phyloP scores from a whole-genome alignment of 1,140 invertebrate genomes.

The Steinernema khuongi region DNA sequence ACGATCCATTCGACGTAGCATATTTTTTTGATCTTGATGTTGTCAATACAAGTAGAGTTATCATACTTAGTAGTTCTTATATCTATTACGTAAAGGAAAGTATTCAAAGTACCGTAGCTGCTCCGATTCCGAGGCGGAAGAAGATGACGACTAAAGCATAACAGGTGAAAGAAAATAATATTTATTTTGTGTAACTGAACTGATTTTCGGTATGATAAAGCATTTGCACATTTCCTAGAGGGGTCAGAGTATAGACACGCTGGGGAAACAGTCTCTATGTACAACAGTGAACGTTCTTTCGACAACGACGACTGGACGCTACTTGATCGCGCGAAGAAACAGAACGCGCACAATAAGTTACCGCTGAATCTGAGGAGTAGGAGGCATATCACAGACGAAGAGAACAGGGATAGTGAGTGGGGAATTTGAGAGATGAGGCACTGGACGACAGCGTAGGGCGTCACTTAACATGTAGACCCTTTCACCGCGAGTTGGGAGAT shows the following conservation, averaged over 20 bases:
- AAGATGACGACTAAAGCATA: no score
- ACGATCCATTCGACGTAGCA: no score
- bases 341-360: background rate
- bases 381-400: slow-evolving; percentile 4
- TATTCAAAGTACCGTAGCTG: no score
- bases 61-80: no score
- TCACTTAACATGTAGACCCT: background rate
- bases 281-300: background rate
- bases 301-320: background rate
- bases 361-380: background rate
- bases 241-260: background rate
- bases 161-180: no score
- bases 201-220: slow-evolving; percentile 12
- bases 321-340: background rate
- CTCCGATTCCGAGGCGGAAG: no score
- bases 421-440: slow-evolving; percentile 1
- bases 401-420: background rate
- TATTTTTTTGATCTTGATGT: no score
- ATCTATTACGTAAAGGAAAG: no score
- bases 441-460: background rate
- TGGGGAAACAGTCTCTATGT: background rate
- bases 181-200: slow-evolving; percentile 1
- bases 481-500: slow-evolving; percentile 20
- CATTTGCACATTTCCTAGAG: slow-evolving; percentile 13
- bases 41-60: no score